phyloP scores from a whole-genome alignment of 2,113 vertebrate species.

The Fregetta grallaria region DNA sequence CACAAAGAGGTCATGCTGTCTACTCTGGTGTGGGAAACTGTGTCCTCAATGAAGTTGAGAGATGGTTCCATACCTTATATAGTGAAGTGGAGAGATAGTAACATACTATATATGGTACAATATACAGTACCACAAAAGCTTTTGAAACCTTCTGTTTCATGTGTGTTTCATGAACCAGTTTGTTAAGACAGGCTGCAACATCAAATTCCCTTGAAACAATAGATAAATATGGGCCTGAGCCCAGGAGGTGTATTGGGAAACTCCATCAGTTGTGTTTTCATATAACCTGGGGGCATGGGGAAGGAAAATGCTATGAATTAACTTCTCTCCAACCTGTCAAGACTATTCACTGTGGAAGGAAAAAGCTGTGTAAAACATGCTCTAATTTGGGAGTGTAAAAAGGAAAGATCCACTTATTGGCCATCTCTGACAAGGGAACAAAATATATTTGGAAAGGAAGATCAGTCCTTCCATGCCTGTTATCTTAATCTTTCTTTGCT shows the following conservation, averaged over 20 bases:
- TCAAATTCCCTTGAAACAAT: neutral
- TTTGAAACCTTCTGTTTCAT: neutral
- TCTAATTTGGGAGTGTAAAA: neutral
- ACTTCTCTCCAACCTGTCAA: neutral
- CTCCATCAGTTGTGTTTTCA: neutral
- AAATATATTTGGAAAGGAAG: neutral
- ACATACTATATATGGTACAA: neutral
- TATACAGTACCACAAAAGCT: neutral
- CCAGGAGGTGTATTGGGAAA: neutral
- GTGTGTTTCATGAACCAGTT: neutral
- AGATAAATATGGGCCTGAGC: neutral
- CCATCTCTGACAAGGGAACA: neutral
- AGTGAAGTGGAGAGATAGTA: neutral
- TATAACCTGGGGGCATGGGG: neutral
- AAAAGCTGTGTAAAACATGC: neutral
- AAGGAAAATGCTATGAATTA: neutral
- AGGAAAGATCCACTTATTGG: neutral
- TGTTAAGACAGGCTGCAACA: neutral
- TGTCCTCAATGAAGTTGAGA: neutral
- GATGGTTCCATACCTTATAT: neutral
- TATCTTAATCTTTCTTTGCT: neutral
- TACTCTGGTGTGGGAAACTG: neutral
- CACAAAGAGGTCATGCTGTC: fast-evolving
- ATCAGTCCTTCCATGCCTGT: neutral
- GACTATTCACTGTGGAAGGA: neutral